phyloP scores from a whole-genome alignment of 2,797 vertebrate genomes.

The Bucorvus abyssinicus region DNA sequence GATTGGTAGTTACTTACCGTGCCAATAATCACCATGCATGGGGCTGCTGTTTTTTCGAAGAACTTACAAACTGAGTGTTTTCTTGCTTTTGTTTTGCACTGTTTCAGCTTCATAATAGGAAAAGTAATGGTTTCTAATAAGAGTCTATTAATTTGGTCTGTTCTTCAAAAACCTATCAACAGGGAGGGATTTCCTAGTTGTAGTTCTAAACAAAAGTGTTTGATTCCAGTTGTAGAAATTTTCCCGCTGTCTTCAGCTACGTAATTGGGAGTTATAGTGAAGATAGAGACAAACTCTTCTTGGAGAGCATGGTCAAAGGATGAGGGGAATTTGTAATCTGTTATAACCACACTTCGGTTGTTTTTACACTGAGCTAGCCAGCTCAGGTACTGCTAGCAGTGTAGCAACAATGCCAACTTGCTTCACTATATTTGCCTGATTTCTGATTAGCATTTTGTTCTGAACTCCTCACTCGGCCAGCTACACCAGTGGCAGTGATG shows the following conservation, averaged over 20 bases:
- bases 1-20: not conserved
- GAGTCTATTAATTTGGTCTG: not conserved
- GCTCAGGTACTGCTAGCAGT: not conserved
- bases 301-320: not conserved
- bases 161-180: not conserved
- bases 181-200: not conserved
- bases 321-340: not conserved
- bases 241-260: not conserved
- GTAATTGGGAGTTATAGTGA: not conserved
- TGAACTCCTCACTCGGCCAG: not conserved
- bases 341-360: not conserved
- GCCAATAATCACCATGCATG: not conserved
- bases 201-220: not conserved
- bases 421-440: not conserved
- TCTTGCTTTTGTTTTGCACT: not conserved
- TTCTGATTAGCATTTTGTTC: fast-evolving
- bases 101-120: not conserved
- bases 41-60: not conserved
- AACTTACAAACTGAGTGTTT: not conserved
- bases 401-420: not conserved
- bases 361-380: not conserved
- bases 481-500: not conserved
- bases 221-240: not conserved
- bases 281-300: not conserved
- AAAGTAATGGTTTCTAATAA: not conserved